Conservation (phyloP, 2,113 vertebrate species). For the Cyphomyrus plagiostoma region DNA sequence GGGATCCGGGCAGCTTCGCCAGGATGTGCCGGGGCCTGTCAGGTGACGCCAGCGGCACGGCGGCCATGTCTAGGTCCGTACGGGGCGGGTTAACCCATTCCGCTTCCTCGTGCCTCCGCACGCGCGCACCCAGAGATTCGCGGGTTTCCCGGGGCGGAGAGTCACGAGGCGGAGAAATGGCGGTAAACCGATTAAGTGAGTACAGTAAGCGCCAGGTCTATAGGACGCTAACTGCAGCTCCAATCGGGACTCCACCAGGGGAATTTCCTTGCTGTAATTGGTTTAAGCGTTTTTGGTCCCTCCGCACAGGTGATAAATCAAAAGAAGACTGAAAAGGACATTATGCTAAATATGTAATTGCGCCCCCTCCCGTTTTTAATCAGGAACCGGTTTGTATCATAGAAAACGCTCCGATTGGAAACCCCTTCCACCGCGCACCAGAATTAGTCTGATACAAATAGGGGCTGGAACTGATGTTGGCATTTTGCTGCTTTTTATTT, state of each 20-base stretch:
- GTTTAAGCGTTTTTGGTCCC: background rate
- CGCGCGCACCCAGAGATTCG: background rate
- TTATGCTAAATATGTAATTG: conserved; percentile 17
- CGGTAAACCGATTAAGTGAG: background rate
- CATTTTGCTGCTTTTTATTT: background rate
- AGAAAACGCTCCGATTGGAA: background rate
- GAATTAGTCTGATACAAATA: conserved; percentile 8
- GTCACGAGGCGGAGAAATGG: background rate
- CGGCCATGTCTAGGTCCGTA: background rate
- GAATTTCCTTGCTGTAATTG: conserved; percentile 3
- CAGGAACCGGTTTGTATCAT: background rate
- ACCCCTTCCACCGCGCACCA: background rate
- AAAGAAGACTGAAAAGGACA: background rate
- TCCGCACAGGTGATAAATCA: conserved; percentile 8
- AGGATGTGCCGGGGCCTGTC: conserved; percentile 39
- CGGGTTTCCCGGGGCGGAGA: background rate
- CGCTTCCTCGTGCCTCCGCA: background rate
- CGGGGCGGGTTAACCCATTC: background rate
- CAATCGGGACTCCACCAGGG: background rate
- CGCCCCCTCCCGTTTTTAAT: conserved; percentile 1
- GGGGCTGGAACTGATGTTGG: background rate
- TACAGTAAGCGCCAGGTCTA: background rate
- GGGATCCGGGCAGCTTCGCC: conserved; percentile 51
- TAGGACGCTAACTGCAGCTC: background rate
- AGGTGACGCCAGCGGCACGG: conserved; percentile 22